phyloP scores from a whole-genome alignment of 2,113 vertebrate genomes.

The Phrynosoma blainvillii region DNA sequence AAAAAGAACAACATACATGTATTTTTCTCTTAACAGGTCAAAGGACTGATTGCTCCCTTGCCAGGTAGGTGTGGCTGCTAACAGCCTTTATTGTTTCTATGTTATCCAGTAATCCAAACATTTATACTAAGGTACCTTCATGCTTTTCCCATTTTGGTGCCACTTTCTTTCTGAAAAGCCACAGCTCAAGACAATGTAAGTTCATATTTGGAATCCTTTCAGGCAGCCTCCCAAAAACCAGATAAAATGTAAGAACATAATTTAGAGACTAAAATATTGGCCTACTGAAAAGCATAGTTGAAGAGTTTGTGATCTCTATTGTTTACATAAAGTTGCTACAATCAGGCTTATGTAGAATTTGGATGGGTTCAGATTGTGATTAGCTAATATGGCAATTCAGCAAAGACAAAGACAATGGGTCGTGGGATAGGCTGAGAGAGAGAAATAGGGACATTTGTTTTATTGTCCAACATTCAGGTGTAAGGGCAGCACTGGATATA shows the following conservation, averaged over 20 bases:
- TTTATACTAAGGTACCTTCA: not conserved
- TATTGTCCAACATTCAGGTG: not conserved
- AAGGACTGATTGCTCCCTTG: slow-evolving; percentile 91
- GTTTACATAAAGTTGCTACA: not conserved
- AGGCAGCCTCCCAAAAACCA: not conserved
- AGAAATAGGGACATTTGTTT: not conserved
- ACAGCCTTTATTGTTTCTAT: not conserved
- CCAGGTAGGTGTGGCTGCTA: slow-evolving; percentile 86
- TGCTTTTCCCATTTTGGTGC: not conserved
- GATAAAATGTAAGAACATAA: not conserved
- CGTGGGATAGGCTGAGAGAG: no score
- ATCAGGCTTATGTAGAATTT: not conserved
- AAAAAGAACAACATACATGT: slow-evolving; percentile 38
- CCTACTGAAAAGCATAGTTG: not conserved
- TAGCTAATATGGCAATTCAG: not conserved
- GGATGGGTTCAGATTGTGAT: not conserved
- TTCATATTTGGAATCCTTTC: not conserved
- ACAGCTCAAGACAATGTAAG: not conserved
- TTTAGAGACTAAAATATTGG: not conserved
- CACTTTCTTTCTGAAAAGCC: not conserved
- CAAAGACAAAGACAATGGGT: no score
- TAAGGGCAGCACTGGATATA: not conserved
- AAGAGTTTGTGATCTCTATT: not conserved
- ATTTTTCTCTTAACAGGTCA: slow-evolving; percentile 84
- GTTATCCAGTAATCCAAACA: slow-evolving; percentile 1